These are phyloP conservation scores for Microctenopoma lineatum DNA, from an alignment of 2,797 vertebrate species.

Conservation along the genomic window DNA sequence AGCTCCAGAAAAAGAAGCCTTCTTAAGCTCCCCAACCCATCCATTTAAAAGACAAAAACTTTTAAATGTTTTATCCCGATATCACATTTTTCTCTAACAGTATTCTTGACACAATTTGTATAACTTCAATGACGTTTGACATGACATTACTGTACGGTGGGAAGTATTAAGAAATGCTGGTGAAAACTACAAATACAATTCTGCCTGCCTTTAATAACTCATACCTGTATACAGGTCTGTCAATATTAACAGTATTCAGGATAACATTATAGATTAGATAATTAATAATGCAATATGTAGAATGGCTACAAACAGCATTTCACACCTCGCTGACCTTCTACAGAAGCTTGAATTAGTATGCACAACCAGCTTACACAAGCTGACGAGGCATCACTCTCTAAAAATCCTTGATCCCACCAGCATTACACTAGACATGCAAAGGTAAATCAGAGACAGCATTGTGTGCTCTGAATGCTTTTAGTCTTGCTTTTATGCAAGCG, in stretches of 20 bases:
- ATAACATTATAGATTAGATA: neutral
- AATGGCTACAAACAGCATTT: conserved; percentile 6
- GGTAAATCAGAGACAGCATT: neutral
- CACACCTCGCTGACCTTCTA: conserved; percentile 5
- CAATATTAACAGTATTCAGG: neutral
- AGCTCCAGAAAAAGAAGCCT: too few species aligned
- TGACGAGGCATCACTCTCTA: conserved; percentile 16
- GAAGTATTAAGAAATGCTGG: neutral
- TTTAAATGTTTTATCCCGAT: too few species aligned
- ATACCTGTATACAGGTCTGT: neutral
- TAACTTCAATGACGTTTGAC: too few species aligned
- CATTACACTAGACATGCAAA: conserved; percentile 12
- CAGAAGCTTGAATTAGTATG: conserved; percentile 24
- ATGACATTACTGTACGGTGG: too few species aligned
- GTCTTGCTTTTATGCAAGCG: neutral
- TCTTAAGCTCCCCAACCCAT: too few species aligned
- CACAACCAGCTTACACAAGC: conserved; percentile 20
- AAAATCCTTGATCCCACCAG: conserved; percentile 17
- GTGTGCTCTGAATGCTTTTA: conserved; percentile 6
- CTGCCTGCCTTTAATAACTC: neutral
- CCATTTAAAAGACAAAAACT: neutral
- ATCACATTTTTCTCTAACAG: too few species aligned
- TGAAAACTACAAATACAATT: too few species aligned
- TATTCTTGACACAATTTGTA: neutral
- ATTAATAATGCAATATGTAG: conserved; percentile 3